Base-by-base conservation (phyloP, 2,113 vertebrate species). In the Taurulus bubalis region DNA sequence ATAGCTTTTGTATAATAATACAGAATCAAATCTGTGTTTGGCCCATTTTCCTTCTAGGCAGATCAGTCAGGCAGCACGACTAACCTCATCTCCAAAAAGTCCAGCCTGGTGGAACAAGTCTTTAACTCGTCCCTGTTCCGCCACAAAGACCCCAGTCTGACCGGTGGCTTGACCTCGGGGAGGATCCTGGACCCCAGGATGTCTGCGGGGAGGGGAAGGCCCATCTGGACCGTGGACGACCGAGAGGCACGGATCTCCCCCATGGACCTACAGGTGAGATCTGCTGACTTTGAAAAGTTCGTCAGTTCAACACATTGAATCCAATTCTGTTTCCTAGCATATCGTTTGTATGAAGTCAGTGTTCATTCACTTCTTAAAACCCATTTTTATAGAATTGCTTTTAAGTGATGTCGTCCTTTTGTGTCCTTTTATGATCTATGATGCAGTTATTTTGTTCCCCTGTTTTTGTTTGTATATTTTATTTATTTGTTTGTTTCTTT, bases 61-160 rank as follows among this genome's bases (percentile, higher is more conserved):
- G 96, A 97, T 90, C 95, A 95, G 73, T 92, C 96, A 84, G 96
- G 96, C 86, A 92, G 92, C 85, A 94, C 90, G 40, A 72, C 87
- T n/a, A 93, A 94, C 72, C 81, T 94, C 3, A 85, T 93, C 16
- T 95, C 95, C 56, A 92, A 94, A 82, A 96, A 96, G 87, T 95
- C 96, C 83, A 96, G 94, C 91, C 93, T 98, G 93, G 95, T 98
- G 87, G 97, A 98, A 34, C 97, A 99, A 92, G 96, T 99, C 77
- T 97, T 98, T 91, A 97, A 96, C 88, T 96, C 97, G 26, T 96
- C 96, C 70, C 94, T 97, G 45, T 97, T 96, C 85, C 96, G 87
- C 12, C 87, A 92, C 68, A 93, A 93, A 86, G 92, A 92, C 75
- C 91, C 83, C 79, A 92, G 88, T 56, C 79, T 93, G 71, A 81